Evolutionary conservation across 1,140 invertebrate genomes (phyloP), one percentile per base, ranked within the genome.

Genomic region (Nasonia vitripennis): DNA sequence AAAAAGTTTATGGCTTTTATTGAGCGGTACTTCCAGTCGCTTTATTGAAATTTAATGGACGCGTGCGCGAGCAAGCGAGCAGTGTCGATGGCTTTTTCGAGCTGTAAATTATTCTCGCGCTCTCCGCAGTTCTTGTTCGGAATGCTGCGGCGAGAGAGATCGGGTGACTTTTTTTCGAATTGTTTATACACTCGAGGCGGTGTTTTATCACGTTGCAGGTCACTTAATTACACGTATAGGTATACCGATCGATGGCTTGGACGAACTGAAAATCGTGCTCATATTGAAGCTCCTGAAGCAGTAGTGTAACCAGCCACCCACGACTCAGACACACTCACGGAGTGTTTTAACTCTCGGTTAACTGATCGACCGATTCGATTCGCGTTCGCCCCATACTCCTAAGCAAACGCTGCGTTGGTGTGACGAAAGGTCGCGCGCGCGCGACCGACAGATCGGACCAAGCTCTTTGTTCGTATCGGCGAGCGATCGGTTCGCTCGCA

Each of bases 31-130:
- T 83, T 75, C 74, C 41, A 45, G 31, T 31, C 7, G 73, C 73
- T 77, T 83, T 62, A 83, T 83, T 77, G 81, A 83, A 77, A 83
- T 83, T 83, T 83, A 78, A 83, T 77, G n/a, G 73, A 11, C 9
- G 12, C 74, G 45, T 41, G 62, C 34, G 34, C 34, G 5, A 37
- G 34, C 34, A 4, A 37, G 34, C 34, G 12, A 48, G 37, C 79
- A 68, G 45, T 81, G 71, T 81, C n/a, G 78, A 14, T 67, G 67
- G 20, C 45, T 81, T 80, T 68, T 81, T 81, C 67, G 9, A 23
- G 55, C 68, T 71, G 41, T 41, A 31, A 51, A 70, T 51, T 68
- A 34, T 71, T 81, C 68, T 31, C 27, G 34, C 37, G 70, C 45
- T 31, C 45, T 31, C 37, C 34, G 6, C 41, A 45, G 7, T 62